Percentiles rank a stretch among this genome's conserved stretches.
phyloP scores from a whole-genome alignment of 1,140 invertebrate species.

The Drosophila novamexicana region DNA sequence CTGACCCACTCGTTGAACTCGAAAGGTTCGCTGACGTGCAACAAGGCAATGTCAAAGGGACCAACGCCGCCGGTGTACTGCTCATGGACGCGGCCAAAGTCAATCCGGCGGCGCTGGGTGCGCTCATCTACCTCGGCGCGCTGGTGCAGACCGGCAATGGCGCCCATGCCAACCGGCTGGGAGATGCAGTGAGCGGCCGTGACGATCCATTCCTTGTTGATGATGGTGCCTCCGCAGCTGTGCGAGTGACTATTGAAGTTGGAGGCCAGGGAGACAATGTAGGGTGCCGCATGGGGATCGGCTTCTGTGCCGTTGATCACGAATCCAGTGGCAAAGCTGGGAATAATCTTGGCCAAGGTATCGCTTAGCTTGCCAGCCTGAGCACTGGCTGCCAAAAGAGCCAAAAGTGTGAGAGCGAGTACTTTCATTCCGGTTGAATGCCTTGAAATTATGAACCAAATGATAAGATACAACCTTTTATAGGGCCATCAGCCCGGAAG shows the following conservation, averaged over 20 bases:
- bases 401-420: conserved; percentile 43
- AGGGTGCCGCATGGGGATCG: conserved; percentile 69
- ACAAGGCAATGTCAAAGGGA: conserved; percentile 88
- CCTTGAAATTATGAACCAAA: background rate
- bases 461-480: conserved; percentile 33
- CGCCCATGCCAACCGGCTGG: conserved; percentile 50
- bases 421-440: conserved; percentile 58
- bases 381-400: conserved; percentile 51
- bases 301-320: conserved; percentile 80
- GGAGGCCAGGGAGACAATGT: conserved; percentile 71
- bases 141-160: conserved; percentile 69
- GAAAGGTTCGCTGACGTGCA: conserved; percentile 86
- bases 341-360: conserved; percentile 56
- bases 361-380: conserved; percentile 55
- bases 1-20: conserved; percentile 85
- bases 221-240: conserved; percentile 73
- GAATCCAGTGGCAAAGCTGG: conserved; percentile 76
- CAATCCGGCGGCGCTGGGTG: conserved; percentile 85
- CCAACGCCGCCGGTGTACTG: conserved; percentile 85
- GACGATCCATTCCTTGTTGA: conserved; percentile 69
- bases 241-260: conserved; percentile 65
- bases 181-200: conserved; percentile 79
- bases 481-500: conserved; percentile 10
- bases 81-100: conserved; percentile 84
- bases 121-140: conserved; percentile 72